These are phyloP conservation scores for Andrena haemorrhoa DNA, from an alignment of 2,888 invertebrate genomes.

Conservation along the genomic window DNA sequence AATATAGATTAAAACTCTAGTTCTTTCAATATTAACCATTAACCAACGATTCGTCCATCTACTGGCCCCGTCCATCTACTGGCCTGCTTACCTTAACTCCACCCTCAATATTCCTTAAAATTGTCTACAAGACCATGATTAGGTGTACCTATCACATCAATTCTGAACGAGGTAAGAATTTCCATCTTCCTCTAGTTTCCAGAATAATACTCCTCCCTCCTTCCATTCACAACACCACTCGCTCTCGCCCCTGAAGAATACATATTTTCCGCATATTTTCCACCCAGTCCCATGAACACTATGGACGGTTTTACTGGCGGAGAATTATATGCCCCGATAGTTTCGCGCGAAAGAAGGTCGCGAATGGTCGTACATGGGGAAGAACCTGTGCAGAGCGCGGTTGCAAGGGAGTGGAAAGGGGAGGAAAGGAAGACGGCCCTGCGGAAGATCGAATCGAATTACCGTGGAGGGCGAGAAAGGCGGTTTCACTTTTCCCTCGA, in stretches of 20 bases:
- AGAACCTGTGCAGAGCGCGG: not conserved
- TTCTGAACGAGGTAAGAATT: not conserved
- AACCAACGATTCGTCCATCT: too few relatives aligned
- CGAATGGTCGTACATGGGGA: not conserved
- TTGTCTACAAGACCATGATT: too few relatives aligned
- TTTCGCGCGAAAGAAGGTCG: conserved; percentile 22
- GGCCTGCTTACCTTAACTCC: too few relatives aligned
- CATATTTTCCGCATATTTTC: not conserved
- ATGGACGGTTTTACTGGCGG: not conserved
- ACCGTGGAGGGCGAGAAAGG: conserved; percentile 61
- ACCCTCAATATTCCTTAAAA: too few relatives aligned
- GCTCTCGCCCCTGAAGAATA: too few relatives aligned
- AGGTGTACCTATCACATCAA: too few relatives aligned
- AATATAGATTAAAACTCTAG: too few relatives aligned
- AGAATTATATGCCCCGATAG: conserved; percentile 23
- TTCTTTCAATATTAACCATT: too few relatives aligned
- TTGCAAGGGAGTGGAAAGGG: not conserved
- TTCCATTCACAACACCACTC: not conserved
- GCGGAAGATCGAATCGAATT: conserved; percentile 65
- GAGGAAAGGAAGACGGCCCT: conserved; percentile 20
- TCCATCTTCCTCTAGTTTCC: too few relatives aligned
- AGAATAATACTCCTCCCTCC: not conserved
- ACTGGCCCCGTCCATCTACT: too few relatives aligned
- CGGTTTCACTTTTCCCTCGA: conserved; percentile 74
- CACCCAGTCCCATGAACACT: not conserved